phyloP scores from a whole-genome alignment of 2,797 vertebrate species.

The Sebastes kiyomatsui region DNA sequence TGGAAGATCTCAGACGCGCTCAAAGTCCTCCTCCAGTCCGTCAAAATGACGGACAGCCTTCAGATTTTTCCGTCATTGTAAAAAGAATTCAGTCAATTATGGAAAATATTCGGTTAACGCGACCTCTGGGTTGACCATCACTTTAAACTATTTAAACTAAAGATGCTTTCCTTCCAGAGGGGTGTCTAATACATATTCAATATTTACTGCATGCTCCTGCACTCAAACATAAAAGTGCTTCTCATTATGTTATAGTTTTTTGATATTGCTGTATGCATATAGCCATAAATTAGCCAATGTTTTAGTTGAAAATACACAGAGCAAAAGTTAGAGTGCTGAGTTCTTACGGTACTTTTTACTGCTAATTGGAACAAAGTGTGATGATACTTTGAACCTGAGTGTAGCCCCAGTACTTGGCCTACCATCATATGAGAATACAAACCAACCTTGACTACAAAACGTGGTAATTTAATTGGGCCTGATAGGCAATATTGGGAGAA shows the following conservation, averaged over 20 bases:
- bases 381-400: slow-evolving; percentile 24
- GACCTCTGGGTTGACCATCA: neutral
- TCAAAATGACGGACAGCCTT: no score
- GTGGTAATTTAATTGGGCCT: slow-evolving; percentile 27
- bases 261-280: neutral
- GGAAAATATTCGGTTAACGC: no score
- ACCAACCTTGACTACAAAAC: slow-evolving; percentile 14
- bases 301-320: neutral
- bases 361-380: slow-evolving; percentile 4
- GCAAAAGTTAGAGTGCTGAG: neutral
- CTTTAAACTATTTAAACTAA: neutral
- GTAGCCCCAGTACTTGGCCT: slow-evolving; percentile 11
- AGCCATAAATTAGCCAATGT: neutral
- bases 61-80: no score
- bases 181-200: neutral
- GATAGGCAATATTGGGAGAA: neutral
- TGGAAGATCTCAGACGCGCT: no score
- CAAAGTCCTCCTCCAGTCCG: no score
- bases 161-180: neutral
- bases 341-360: slow-evolving; percentile 1
- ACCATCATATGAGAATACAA: slow-evolving; percentile 6
- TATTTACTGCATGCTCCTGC: neutral
- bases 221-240: neutral
- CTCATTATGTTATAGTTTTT: neutral
- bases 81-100: no score